A percentile compares a stretch with the other conserved stretches of the same genome.
phyloP scores from a whole-genome alignment of 2,113 vertebrate species.

The Cariama cristata region DNA sequence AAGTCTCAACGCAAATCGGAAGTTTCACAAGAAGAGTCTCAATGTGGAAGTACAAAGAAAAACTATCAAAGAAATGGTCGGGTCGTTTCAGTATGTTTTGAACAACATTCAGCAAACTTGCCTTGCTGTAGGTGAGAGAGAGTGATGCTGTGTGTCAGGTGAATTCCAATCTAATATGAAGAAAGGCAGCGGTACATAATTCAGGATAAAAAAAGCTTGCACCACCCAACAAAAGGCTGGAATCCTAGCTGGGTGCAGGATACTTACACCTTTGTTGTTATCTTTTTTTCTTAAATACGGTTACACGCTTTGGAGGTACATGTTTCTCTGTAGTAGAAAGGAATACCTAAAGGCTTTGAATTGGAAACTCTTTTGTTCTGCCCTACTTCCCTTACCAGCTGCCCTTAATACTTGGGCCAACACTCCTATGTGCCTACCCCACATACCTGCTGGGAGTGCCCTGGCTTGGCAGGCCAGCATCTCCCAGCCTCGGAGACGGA shows the following conservation, averaged over 20 bases:
- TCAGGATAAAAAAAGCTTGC: not conserved
- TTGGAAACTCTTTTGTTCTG: not conserved
- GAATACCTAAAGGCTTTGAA: not conserved
- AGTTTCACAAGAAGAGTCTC: not conserved
- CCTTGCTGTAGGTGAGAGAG: not conserved
- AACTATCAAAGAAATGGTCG: not conserved
- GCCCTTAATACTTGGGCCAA: not conserved
- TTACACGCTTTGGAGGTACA: not conserved
- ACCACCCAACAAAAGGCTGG: not conserved
- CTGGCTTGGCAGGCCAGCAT: not conserved
- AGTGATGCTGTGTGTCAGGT: not conserved
- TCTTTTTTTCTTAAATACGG: not conserved
- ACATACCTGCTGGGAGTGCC: constrained; percentile 36
- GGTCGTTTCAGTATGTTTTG: not conserved
- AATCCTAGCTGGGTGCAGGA: not conserved
- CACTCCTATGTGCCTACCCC: constrained; percentile 20
- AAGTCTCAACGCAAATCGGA: not conserved
- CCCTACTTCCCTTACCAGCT: constrained; percentile 13
- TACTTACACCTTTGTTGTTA: not conserved
- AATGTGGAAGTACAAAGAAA: not conserved
- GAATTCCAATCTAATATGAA: not conserved
- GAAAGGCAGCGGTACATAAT: not conserved
- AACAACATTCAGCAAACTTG: not conserved
- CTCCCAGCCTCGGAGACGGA: not conserved
- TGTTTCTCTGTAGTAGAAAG: not conserved